Evolutionary conservation across 2,113 vertebrate species (phyloP).

Genomic region (Cryptotis parvus): DNA sequence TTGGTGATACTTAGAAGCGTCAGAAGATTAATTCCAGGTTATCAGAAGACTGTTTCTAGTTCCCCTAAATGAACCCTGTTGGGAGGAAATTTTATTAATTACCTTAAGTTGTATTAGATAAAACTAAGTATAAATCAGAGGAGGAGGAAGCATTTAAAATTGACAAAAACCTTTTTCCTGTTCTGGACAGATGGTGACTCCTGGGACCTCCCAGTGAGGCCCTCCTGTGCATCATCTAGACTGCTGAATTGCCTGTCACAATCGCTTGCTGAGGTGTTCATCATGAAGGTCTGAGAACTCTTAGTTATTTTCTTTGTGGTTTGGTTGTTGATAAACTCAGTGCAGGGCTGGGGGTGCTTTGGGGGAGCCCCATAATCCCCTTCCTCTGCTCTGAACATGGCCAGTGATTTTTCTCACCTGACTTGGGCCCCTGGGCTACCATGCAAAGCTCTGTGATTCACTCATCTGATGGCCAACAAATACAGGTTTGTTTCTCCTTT

Average conservation of each 20-base stretch:
- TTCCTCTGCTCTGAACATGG: not conserved
- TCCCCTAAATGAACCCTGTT: slow-evolving; percentile 5
- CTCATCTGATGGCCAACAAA: not conserved
- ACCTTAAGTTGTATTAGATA: not conserved
- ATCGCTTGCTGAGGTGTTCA: not conserved
- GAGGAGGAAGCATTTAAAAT: not conserved
- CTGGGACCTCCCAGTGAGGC: not conserved
- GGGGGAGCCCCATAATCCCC: rapidly evolving
- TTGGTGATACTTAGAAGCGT: not conserved
- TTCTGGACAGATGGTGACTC: not conserved
- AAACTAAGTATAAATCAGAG: no score
- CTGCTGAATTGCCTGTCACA: not conserved
- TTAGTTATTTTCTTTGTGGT: not conserved
- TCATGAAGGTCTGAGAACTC: not conserved
- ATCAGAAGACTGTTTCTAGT: not conserved
- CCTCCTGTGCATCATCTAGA: not conserved
- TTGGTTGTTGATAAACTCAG: not conserved
- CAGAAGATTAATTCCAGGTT: not conserved
- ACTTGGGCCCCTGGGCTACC: rapidly evolving
- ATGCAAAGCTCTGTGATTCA: not conserved
- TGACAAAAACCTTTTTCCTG: not conserved
- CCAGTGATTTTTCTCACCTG: not conserved
- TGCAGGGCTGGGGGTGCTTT: no score
- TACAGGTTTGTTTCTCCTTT: not conserved
- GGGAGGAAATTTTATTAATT: not conserved